phyloP scores from a whole-genome alignment of 1,140 invertebrate genomes.

The Liolophura sinensis region DNA sequence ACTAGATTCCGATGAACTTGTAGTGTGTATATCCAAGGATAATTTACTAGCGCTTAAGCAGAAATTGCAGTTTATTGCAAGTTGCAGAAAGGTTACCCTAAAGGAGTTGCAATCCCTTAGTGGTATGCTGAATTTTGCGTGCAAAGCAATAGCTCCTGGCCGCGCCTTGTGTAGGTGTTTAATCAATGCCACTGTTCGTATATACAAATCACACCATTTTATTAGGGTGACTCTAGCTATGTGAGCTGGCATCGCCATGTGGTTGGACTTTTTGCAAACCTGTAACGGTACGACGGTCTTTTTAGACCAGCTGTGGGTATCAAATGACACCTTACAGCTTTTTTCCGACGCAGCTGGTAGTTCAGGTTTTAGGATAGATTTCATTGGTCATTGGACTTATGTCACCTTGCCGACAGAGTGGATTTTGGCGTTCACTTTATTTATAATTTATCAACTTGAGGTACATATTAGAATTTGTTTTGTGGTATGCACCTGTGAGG shows the following conservation, averaged over 20 bases:
- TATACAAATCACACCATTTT: slow-evolving; percentile 6
- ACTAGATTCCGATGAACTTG: slow-evolving; percentile 10
- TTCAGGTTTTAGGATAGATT: too few relatives aligned
- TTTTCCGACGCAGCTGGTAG: too few relatives aligned
- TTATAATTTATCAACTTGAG: too few relatives aligned
- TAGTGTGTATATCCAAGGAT: neutral
- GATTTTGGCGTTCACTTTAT: too few relatives aligned
- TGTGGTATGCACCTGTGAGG: too few relatives aligned
- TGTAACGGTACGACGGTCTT: too few relatives aligned
- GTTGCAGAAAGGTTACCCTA: slow-evolving; percentile 7
- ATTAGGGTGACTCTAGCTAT: slow-evolving; percentile 5
- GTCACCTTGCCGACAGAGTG: too few relatives aligned
- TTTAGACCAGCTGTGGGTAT: too few relatives aligned
- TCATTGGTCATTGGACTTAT: too few relatives aligned
- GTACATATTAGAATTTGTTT: too few relatives aligned
- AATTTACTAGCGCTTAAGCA: neutral
- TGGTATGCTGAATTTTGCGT: slow-evolving; percentile 21
- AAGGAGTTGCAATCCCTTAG: slow-evolving; percentile 14
- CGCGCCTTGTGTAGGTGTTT: slow-evolving; percentile 16
- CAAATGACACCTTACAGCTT: too few relatives aligned
- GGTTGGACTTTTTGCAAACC: slow-evolving; percentile 13
- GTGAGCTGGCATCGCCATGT: slow-evolving; percentile 2
- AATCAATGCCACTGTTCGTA: slow-evolving; percentile 11
- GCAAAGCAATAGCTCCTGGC: slow-evolving; percentile 8
- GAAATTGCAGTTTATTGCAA: neutral